These are phyloP conservation scores for Endotricha flammealis DNA, from an alignment of 2,888 invertebrate species.

Conservation along the genomic window DNA sequence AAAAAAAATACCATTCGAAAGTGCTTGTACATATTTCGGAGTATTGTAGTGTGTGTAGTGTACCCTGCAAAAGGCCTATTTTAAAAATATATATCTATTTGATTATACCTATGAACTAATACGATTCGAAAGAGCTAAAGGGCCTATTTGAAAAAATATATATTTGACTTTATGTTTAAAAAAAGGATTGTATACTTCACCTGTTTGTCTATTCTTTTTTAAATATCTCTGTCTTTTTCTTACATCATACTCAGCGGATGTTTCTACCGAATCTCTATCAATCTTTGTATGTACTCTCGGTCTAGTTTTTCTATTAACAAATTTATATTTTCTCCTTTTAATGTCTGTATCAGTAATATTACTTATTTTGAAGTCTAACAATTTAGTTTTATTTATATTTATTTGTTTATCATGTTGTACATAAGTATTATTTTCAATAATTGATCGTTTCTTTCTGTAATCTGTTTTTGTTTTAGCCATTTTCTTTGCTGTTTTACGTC, in stretches of 20 bases:
- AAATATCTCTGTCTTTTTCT: constrained; percentile 16
- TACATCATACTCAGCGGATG: constrained; percentile 44
- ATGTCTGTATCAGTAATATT: background rate
- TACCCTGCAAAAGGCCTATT: too few species aligned
- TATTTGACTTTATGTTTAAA: too few species aligned
- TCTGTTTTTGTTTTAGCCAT: constrained; percentile 17
- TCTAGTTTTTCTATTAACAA: constrained; percentile 7
- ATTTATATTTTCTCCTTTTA: background rate
- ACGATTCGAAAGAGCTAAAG: too few species aligned
- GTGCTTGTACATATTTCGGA: too few species aligned
- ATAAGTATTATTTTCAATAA: constrained; percentile 26
- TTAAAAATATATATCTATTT: too few species aligned
- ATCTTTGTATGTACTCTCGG: constrained; percentile 11
- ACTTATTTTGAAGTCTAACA: background rate
- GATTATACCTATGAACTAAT: too few species aligned
- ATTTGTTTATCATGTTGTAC: constrained; percentile 15
- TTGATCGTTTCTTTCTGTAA: constrained; percentile 39
- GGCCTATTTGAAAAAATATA: too few species aligned
- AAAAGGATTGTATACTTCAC: too few species aligned
- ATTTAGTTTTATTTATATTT: too few species aligned
- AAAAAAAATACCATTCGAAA: too few species aligned
- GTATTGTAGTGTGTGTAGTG: too few species aligned
- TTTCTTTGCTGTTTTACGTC: constrained; percentile 19
- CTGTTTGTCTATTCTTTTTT: constrained; percentile 25
- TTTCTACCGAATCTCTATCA: constrained; percentile 27